Evolutionary conservation across 2,113 vertebrate species (phyloP).

Genomic region (Trinectes maculatus): DNA sequence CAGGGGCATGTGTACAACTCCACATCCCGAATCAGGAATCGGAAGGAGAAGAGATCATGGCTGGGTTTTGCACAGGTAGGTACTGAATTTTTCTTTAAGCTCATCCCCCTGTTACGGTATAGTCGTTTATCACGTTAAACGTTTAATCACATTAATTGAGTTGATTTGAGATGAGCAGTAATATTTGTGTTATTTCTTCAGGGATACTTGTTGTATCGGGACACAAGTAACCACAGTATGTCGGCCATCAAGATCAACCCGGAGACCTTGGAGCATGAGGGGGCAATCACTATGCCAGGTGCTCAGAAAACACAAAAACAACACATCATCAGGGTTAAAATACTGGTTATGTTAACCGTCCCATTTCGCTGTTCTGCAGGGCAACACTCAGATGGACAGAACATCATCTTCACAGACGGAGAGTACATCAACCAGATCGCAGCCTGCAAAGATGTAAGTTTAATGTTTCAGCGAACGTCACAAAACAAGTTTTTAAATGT

Average conservation of each 20-base stretch:
- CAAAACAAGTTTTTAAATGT: not conserved
- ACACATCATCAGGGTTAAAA: not conserved
- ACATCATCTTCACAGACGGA: constrained; percentile 98
- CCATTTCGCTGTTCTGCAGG: constrained; percentile 76
- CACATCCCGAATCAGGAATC: constrained; percentile 96
- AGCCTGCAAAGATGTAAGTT: constrained; percentile 95
- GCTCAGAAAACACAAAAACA: constrained; percentile 28
- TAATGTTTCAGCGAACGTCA: not conserved
- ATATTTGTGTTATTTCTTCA: constrained; percentile 67
- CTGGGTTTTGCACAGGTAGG: constrained; percentile 97
- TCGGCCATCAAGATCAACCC: constrained; percentile 96
- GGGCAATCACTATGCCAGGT: constrained; percentile 94
- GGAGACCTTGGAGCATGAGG: constrained; percentile 96
- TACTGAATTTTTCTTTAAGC: not conserved
- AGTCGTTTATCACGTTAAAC: not conserved
- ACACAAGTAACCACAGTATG: constrained; percentile 93
- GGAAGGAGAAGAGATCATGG: constrained; percentile 97
- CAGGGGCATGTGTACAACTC: constrained; percentile 99
- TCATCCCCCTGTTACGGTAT: not conserved
- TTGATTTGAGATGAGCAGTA: not conserved
- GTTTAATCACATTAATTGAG: not conserved
- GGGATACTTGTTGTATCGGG: constrained; percentile 96
- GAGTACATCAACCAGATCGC: constrained; percentile 99
- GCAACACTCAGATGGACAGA: constrained; percentile 94
- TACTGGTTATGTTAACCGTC: constrained; percentile 1